Evolutionary conservation across 2,797 vertebrate genomes (phyloP), one percentile per base, ranked within the genome.

Genomic region (Tragelaphus oryx): DNA sequence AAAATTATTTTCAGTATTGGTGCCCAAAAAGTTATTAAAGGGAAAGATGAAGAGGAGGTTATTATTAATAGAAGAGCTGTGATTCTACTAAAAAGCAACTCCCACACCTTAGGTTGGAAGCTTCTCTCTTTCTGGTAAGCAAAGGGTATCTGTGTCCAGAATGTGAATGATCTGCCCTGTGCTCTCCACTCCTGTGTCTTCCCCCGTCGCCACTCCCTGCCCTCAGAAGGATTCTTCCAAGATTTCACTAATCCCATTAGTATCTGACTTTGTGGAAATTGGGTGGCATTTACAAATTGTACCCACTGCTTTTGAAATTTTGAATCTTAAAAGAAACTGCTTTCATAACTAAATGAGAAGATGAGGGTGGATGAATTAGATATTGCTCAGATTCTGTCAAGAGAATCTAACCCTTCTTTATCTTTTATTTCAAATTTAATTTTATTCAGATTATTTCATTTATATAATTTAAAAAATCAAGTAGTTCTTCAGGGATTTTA

Each of bases 1-100:
- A 91, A 82, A 94, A 80, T 89, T 20, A 48, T 71, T 83, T 85
- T 6, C 55, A 84, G 50, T 93, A 48, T 22, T 82, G 11, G 57
- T 94, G 75, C 83, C 85, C 85, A 83, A 91, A 90, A 85, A 59
- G 16, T 94, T 54, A 89, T 37, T 92, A 93, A 37, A 83, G 30
- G 65, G 37, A 65, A 75, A 6, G 41, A 18, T 65, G 26, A 10
- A 48, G 41, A 93, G 10, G 26, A 26, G 59, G 44, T 30, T 46
- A 37, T 33, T 30, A 71, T 71, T 71, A 71, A 71, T 71, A 52
- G 41, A 59, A 82, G 33, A 95, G 30, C 13, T 28, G 6, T 11
- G 54, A 71, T 81, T 81, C 79, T 92, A 33, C 24, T 41, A 48
- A 50, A 48, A 48, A 76, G 57, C 46, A 48, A 16, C 20, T 57